phyloP scores from a whole-genome alignment of 2,797 vertebrate species.

The Prunella strophiata region DNA sequence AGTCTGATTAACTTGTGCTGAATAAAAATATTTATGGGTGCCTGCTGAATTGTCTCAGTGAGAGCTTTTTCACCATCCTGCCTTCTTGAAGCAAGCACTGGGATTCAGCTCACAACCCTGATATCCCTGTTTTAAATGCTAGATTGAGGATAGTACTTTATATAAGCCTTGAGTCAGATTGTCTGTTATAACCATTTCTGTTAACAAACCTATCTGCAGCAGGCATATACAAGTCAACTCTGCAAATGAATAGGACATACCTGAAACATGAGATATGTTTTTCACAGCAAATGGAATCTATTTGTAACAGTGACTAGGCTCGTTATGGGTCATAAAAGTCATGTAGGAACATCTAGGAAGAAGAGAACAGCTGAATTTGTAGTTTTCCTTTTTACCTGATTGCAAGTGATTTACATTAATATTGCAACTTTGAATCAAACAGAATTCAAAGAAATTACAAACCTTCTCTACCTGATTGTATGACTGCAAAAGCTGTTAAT shows the following conservation, averaged over 20 bases:
- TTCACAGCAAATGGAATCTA: neutral
- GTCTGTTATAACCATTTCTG: neutral
- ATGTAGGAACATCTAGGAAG: neutral
- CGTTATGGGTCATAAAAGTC: neutral
- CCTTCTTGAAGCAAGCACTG: neutral
- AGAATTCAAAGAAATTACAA: constrained; percentile 1
- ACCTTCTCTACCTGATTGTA: neutral
- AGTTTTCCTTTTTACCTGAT: neutral
- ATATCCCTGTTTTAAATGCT: neutral
- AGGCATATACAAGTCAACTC: neutral
- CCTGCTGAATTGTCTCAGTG: neutral
- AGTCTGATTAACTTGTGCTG: neutral
- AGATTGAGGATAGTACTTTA: neutral
- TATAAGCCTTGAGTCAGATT: neutral
- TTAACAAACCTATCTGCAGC: neutral
- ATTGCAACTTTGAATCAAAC: constrained; percentile 4
- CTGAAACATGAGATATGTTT: neutral
- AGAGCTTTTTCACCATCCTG: neutral
- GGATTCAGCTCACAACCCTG: neutral
- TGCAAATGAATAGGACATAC: neutral
- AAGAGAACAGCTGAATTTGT: neutral
- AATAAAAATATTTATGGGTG: neutral
- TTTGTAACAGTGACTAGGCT: neutral
- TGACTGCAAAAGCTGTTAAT: neutral
- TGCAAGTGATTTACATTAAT: neutral